Percentiles rank a stretch among this genome's conserved stretches.
Conservation (phyloP, 2,113 vertebrate species). For the Noturus placidus region DNA sequence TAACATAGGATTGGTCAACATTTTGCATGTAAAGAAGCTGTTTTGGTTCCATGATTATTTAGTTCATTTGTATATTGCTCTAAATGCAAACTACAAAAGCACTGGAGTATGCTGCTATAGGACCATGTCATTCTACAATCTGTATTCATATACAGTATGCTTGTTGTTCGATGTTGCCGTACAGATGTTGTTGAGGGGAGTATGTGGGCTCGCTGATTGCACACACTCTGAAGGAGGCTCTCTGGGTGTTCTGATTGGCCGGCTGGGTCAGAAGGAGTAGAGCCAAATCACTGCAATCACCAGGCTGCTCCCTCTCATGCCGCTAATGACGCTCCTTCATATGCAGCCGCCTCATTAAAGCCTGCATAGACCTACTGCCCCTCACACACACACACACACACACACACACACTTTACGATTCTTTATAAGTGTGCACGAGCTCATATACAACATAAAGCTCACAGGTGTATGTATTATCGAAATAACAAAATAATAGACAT, state of each 20-base stretch:
- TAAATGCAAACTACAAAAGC: background rate
- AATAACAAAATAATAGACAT: background rate
- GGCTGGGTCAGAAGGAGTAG: slow-evolving; percentile 62
- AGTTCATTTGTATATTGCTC: background rate
- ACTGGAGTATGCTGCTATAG: background rate
- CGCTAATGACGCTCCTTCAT: slow-evolving; percentile 77
- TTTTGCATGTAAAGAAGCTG: background rate
- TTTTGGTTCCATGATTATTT: background rate
- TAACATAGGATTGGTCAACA: background rate
- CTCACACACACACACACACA: slow-evolving; percentile 15
- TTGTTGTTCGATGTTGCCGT: slow-evolving; percentile 30
- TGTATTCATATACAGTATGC: slow-evolving; percentile 10
- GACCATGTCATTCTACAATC: background rate
- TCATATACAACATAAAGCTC: background rate
- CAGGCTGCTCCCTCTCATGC: slow-evolving; percentile 65
- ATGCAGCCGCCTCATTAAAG: slow-evolving; percentile 71
- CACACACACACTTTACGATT: background rate
- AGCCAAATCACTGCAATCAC: slow-evolving; percentile 75
- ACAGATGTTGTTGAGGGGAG: slow-evolving; percentile 16
- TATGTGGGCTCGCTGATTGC: slow-evolving; percentile 63
- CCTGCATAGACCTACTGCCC: slow-evolving; percentile 44
- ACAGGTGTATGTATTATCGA: background rate
- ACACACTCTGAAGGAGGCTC: slow-evolving; percentile 56
- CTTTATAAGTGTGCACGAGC: background rate
- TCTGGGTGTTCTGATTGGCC: slow-evolving; percentile 70